phyloP scores from a whole-genome alignment of 1,140 invertebrate genomes.

The Bicyclus anynana region DNA sequence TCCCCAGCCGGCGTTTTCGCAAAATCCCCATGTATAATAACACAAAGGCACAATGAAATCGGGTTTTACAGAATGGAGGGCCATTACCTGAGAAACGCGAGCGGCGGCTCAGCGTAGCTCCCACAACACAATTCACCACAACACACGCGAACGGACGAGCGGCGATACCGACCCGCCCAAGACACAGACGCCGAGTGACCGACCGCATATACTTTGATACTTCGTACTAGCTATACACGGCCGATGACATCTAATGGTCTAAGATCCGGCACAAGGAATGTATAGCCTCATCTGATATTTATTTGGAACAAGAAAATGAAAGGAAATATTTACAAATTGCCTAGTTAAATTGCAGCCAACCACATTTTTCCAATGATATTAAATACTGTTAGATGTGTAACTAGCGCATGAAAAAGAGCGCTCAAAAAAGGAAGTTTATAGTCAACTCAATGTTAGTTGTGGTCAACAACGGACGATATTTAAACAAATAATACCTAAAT shows the following conservation, averaged over 20 bases:
- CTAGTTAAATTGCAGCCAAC: too few species aligned
- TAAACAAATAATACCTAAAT: too few species aligned
- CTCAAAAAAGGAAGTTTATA: too few species aligned
- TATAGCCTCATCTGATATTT: too few species aligned
- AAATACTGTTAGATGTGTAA: too few species aligned
- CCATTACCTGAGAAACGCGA: constrained; percentile 53
- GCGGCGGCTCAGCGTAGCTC: constrained; percentile 46
- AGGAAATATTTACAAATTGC: too few species aligned
- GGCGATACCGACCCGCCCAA: constrained; percentile 64
- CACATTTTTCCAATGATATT: too few species aligned
- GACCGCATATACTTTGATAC: constrained; percentile 17
- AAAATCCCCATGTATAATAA: constrained; percentile 37
- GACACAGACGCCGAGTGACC: constrained; percentile 58
- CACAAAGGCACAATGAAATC: constrained; percentile 34
- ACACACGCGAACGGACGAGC: constrained; percentile 69
- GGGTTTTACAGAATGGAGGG: constrained; percentile 15
- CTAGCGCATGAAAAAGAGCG: too few species aligned
- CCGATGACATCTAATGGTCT: constrained; percentile 58
- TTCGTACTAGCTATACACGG: constrained; percentile 51
- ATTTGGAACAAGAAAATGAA: too few species aligned
- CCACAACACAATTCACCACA: constrained; percentile 64
- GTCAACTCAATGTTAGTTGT: too few species aligned
- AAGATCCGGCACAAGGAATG: too few species aligned
- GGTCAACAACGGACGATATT: too few species aligned
- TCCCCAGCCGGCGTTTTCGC: constrained; percentile 47